Percentiles rank a stretch among this genome's conserved stretches.
Evolutionary conservation across 1,140 invertebrate species (phyloP).

Genomic region (Olivierus martensii): DNA sequence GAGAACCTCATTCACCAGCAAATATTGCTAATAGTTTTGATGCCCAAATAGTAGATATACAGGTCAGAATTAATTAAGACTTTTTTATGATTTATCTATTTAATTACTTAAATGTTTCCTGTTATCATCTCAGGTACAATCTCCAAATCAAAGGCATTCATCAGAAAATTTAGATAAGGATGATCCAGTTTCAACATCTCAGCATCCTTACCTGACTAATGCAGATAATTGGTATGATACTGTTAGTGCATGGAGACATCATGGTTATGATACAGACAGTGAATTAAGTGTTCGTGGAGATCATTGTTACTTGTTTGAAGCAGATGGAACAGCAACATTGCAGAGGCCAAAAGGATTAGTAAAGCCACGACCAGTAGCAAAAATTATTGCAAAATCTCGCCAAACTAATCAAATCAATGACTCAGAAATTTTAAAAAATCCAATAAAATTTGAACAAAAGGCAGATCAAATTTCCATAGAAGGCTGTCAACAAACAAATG

Average conservation of each 20-base stretch:
- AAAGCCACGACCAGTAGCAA: constrained; percentile 67
- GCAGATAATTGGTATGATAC: neutral
- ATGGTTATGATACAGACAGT: constrained; percentile 51
- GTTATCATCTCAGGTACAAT: constrained; percentile 5
- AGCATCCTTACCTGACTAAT: neutral
- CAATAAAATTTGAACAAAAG: too few species aligned
- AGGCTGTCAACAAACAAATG: neutral
- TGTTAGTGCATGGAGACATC: constrained; percentile 45
- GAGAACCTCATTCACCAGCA: too few species aligned
- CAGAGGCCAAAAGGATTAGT: constrained; percentile 62
- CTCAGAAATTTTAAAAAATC: neutral
- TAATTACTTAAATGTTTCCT: neutral
- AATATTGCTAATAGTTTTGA: too few species aligned
- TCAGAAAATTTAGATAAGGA: constrained; percentile 12
- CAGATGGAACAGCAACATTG: constrained; percentile 55
- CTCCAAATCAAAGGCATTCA: constrained; percentile 11
- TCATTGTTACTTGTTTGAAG: constrained; percentile 14
- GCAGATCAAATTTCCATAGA: neutral
- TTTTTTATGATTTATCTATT: too few species aligned
- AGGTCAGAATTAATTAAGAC: too few species aligned
- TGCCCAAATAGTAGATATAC: too few species aligned
- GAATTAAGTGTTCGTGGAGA: constrained; percentile 2
- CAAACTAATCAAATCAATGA: neutral
- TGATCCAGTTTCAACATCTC: neutral
- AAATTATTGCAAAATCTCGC: constrained; percentile 39